phyloP scores from a whole-genome alignment of 1,140 invertebrate genomes.

The Sipha flava region DNA sequence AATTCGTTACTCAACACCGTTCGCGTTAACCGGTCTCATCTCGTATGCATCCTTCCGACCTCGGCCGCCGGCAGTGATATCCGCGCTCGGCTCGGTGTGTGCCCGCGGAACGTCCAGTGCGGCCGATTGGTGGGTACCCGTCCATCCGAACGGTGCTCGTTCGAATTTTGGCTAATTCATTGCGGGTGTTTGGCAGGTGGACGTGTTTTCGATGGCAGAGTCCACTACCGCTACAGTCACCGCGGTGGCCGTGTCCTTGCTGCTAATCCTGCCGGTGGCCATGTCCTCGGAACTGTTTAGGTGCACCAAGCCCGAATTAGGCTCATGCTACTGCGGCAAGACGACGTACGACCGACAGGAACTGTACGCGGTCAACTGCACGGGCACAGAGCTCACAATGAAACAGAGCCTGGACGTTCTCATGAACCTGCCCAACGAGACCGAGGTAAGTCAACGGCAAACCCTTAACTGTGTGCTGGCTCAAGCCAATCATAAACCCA shows the following conservation, averaged over 20 bases:
- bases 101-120: background rate
- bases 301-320: background rate
- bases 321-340: constrained; percentile 49
- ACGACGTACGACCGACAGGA: constrained; percentile 47
- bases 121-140: too few relatives aligned
- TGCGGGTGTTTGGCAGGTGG: background rate
- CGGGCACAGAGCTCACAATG: constrained; percentile 53
- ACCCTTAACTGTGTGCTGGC: too few relatives aligned
- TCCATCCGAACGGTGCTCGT: too few relatives aligned
- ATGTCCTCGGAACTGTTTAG: background rate
- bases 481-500: too few relatives aligned
- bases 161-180: too few relatives aligned
- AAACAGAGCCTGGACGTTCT: constrained; percentile 47
- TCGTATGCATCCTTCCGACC: background rate
- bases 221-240: background rate
- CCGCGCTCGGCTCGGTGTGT: background rate
- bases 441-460: constrained; percentile 53
- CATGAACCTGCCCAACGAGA: constrained; percentile 54
- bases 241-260: background rate
- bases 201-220: background rate
- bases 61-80: background rate
- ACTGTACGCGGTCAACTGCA: constrained; percentile 65
- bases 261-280: background rate
- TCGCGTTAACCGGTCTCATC: background rate
- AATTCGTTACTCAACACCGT: background rate